phyloP scores from a whole-genome alignment of 2,888 invertebrate species.

The Cordilura impudica region DNA sequence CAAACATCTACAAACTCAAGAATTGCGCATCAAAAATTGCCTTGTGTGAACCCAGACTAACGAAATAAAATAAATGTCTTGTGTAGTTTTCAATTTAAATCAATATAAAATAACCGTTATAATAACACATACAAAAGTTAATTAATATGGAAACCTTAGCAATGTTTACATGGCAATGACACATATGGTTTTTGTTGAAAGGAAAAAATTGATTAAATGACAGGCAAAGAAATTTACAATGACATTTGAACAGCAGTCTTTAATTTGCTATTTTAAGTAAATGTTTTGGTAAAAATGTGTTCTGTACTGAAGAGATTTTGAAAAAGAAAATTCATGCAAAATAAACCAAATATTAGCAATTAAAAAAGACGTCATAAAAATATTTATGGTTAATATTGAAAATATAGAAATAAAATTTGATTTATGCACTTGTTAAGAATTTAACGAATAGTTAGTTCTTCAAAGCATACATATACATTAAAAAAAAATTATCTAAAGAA shows the following conservation, averaged over 20 bases:
- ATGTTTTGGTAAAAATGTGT: conserved; percentile 42
- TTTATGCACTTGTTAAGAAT: not conserved
- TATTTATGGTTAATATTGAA: not conserved
- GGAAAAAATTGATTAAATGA: not conserved
- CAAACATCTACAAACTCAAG: too few species aligned
- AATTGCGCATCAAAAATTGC: too few species aligned
- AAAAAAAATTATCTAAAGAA: not conserved
- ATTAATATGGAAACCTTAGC: not conserved
- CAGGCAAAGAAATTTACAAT: conserved; percentile 15
- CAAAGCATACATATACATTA: not conserved
- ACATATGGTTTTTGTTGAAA: not conserved
- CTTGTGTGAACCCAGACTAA: too few species aligned
- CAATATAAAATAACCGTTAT: too few species aligned
- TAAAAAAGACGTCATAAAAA: not conserved
- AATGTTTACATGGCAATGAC: not conserved
- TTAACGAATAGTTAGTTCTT: not conserved
- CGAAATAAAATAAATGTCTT: too few species aligned
- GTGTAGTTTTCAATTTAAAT: too few species aligned
- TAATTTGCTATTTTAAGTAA: conserved; percentile 44
- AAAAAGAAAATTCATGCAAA: not conserved
- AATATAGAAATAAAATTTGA: too few species aligned
- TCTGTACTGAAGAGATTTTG: conserved; percentile 5
- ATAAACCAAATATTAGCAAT: not conserved
- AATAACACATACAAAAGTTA: not conserved
- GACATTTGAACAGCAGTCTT: conserved; percentile 55